These are phyloP conservation scores for Chymomyza fuscimana DNA, from an alignment of 2,888 invertebrate genomes.

Conservation along the genomic window DNA sequence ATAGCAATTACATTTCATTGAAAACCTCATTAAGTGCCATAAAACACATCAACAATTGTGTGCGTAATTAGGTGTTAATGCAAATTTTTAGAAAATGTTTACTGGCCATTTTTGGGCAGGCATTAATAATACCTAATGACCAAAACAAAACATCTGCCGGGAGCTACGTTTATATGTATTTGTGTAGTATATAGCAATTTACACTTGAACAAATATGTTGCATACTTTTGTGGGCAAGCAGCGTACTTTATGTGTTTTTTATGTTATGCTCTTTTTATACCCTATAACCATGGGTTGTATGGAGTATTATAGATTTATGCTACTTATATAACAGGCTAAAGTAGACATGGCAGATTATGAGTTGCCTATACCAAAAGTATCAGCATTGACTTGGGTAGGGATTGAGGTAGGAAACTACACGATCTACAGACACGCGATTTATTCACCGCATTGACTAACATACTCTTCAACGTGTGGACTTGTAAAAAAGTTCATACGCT, in stretches of 20 bases:
- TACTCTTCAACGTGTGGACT: no score
- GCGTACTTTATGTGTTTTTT: not conserved
- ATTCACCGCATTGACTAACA: no score
- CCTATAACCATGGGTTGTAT: no score
- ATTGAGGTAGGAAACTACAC: no score
- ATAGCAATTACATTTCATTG: not conserved
- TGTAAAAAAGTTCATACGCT: no score
- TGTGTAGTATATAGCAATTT: not conserved
- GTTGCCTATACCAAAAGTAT: no score
- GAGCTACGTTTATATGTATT: not conserved
- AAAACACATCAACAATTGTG: slow-evolving; percentile 39
- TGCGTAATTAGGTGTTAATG: slow-evolving; percentile 50
- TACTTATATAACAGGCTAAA: no score
- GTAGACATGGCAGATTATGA: no score
- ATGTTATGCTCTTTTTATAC: not conserved
- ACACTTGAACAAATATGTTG: not conserved
- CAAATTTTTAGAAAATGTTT: slow-evolving; percentile 46
- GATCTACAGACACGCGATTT: no score
- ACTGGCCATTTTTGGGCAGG: slow-evolving; percentile 31
- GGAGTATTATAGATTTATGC: no score
- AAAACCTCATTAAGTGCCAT: not conserved
- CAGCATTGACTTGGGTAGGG: no score
- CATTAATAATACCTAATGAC: slow-evolving; percentile 66
- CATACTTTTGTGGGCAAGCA: not conserved
- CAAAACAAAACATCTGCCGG: slow-evolving; percentile 51